Evolutionary conservation across 92 coral and sea anemone genomes (phyloP).

Genomic region (Palythoa caribaeorum): DNA sequence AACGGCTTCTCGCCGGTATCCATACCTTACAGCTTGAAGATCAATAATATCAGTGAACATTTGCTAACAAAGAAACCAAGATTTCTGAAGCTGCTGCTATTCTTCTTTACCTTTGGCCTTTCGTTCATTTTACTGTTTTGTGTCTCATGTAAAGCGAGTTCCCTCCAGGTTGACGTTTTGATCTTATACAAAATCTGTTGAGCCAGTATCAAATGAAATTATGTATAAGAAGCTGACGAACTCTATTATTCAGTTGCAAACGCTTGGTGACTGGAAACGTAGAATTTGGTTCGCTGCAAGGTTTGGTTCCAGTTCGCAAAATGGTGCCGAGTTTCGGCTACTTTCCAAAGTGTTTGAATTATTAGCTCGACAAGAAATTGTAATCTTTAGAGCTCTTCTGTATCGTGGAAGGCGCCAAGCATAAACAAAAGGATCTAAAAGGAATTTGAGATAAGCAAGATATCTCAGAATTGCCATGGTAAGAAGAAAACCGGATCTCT

Average conservation of each 20-base stretch:
- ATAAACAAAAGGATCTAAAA: constrained; percentile 68
- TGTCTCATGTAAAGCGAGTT: no score
- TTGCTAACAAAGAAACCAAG: no score
- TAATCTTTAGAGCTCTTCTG: constrained; percentile 59
- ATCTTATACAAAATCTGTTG: no score
- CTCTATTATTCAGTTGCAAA: neutral
- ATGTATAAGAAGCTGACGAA: neutral
- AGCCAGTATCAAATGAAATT: no score
- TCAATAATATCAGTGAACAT: no score
- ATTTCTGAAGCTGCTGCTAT: no score
- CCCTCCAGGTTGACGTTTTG: no score
- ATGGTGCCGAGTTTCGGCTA: constrained; percentile 18
- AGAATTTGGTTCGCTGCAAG: constrained; percentile 9
- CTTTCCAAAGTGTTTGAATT: constrained; percentile 4
- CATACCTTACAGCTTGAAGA: no score
- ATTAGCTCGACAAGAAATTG: constrained; percentile 35
- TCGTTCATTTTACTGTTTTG: no score
- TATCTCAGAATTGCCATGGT: constrained; percentile 48
- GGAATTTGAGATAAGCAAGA: constrained; percentile 62
- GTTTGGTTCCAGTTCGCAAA: constrained; percentile 25
- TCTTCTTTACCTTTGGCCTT: no score
- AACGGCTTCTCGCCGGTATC: no score
- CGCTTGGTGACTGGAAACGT: constrained; percentile 10
- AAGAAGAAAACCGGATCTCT: constrained; percentile 18
- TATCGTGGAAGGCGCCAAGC: constrained; percentile 70